phyloP scores from a whole-genome alignment of 2,888 invertebrate species.

The Hyposoter didymator region DNA sequence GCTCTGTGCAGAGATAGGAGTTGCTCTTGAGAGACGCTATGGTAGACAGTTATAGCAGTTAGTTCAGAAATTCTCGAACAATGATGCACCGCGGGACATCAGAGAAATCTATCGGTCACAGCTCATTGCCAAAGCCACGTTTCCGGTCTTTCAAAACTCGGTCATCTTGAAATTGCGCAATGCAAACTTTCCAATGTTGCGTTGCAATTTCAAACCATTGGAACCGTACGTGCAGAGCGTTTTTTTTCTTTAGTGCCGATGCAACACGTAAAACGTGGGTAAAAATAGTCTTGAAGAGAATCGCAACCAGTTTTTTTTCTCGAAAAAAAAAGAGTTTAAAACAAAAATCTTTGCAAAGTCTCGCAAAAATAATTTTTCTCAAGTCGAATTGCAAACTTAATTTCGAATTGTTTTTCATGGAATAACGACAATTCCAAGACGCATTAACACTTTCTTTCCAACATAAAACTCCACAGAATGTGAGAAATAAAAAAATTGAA shows the following conservation, averaged over 20 bases:
- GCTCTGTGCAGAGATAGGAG: not conserved
- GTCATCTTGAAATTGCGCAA: not conserved
- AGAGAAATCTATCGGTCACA: not conserved
- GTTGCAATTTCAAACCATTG: not conserved
- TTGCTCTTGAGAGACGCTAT: not conserved
- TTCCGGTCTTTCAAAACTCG: not conserved
- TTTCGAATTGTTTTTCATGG: not conserved
- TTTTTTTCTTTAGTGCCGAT: not conserved
- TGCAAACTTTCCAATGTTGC: not conserved
- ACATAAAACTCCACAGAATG: not conserved
- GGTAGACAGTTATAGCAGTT: not conserved
- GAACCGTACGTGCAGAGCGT: not conserved
- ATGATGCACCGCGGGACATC: not conserved
- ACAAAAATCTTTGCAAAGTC: too few relatives aligned
- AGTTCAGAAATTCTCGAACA: not conserved
- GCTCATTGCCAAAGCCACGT: constrained; percentile 11
- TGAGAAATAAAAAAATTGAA: not conserved
- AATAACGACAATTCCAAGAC: not conserved
- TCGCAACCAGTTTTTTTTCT: not conserved
- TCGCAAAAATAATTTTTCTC: not conserved
- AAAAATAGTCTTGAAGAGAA: not conserved
- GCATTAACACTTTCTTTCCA: not conserved
- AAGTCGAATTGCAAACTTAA: not conserved
- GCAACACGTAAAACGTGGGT: not conserved
- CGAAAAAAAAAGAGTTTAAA: too few relatives aligned